Percentiles rank a stretch among this genome's conserved stretches.
These are phyloP conservation scores for Aramus guarauna DNA, from an alignment of 2,113 vertebrate species.

Conservation along the genomic window DNA sequence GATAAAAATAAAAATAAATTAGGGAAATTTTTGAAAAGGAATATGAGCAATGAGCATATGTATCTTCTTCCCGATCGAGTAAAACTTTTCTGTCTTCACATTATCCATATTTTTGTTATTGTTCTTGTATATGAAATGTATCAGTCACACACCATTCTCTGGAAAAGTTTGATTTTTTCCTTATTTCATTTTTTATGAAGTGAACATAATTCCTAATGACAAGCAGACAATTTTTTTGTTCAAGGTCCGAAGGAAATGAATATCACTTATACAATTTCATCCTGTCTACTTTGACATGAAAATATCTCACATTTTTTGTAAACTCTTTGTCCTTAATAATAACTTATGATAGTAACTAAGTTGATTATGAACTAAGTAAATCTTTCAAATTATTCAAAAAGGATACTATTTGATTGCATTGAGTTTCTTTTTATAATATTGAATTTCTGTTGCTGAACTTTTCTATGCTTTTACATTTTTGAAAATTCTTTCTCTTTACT, in stretches of 20 bases:
- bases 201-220: not conserved
- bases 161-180: accelerated
- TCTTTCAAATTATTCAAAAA: not conserved
- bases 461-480: not conserved
- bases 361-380: not conserved
- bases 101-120: not conserved
- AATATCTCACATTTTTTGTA: not conserved
- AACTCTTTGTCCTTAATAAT: not conserved
- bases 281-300: not conserved
- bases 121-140: not conserved
- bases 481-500: not conserved
- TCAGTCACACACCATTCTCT: accelerated
- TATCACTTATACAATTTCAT: not conserved
- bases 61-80: not conserved
- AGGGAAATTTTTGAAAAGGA: not conserved
- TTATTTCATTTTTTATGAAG: not conserved
- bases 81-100: not conserved
- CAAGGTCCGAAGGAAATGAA: not conserved
- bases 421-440: not conserved
- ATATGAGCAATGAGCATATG: not conserved
- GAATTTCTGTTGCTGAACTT: not conserved
- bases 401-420: not conserved
- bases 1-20: not conserved
- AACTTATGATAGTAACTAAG: not conserved
- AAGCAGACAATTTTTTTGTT: not conserved